Evolutionary conservation across 2,888 invertebrate genomes (phyloP).

Genomic region (Thelaira solivaga): DNA sequence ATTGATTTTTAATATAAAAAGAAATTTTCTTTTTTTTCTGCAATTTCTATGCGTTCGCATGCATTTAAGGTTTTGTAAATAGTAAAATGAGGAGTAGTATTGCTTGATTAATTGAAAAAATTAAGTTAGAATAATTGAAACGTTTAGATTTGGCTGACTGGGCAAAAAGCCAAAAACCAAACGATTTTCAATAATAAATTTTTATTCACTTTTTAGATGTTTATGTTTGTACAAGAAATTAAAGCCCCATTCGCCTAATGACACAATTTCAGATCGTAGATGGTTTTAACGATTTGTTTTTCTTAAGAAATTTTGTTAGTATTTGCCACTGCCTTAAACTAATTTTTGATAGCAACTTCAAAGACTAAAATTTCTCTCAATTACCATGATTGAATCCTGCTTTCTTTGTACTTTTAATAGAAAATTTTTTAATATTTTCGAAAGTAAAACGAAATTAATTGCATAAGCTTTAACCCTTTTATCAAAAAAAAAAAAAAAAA

Average conservation of each 20-base stretch:
- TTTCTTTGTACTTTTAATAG: no score
- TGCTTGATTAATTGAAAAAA: slow-evolving; percentile 7
- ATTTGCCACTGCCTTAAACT: not conserved
- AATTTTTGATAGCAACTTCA: not conserved
- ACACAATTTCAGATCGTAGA: slow-evolving; percentile 3
- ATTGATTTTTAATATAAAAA: slow-evolving; percentile 11
- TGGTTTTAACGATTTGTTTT: no score
- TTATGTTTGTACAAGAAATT: no score
- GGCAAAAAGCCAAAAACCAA: slow-evolving; percentile 54
- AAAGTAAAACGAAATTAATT: no score
- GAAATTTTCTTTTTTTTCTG: slow-evolving; percentile 1
- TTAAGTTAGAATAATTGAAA: slow-evolving; percentile 2
- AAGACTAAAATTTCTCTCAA: no score
- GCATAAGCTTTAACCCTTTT: no score
- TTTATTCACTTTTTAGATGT: no score
- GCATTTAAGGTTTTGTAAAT: slow-evolving; percentile 30
- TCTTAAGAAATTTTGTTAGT: no score
- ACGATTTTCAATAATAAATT: slow-evolving; percentile 25
- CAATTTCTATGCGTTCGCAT: not conserved
- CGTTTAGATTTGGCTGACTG: slow-evolving; percentile 52
- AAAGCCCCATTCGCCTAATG: not conserved
- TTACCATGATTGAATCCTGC: no score
- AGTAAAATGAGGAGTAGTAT: slow-evolving; percentile 7
- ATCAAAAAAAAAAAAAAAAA: no score
- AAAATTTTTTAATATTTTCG: no score